Percentiles rank a stretch among this genome's conserved stretches.
These are phyloP conservation scores for Volucella inanis DNA, from an alignment of 2,888 invertebrate genomes.

Conservation along the genomic window DNA sequence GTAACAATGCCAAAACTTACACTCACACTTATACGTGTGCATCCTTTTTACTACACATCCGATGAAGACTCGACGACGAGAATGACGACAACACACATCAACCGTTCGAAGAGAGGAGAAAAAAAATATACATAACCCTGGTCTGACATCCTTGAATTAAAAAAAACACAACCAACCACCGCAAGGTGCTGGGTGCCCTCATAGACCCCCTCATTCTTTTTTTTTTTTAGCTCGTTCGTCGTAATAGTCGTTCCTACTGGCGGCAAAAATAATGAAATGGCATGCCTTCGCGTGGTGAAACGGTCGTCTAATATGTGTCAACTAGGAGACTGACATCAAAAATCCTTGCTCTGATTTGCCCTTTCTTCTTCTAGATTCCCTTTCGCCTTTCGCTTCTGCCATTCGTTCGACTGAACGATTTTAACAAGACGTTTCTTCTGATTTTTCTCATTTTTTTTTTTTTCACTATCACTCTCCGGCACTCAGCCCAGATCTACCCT, in stretches of 20 bases:
- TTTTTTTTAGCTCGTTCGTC: neutral
- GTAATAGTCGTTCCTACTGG: slow-evolving; percentile 9
- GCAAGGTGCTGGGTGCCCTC: neutral
- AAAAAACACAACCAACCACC: neutral
- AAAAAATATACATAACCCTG: neutral
- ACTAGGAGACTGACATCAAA: slow-evolving; percentile 72
- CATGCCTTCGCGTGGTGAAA: slow-evolving; percentile 65
- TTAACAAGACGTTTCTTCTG: slow-evolving; percentile 61
- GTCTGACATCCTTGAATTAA: slow-evolving; percentile 10
- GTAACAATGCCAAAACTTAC: slow-evolving; percentile 34
- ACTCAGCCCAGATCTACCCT: neutral
- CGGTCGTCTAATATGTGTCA: slow-evolving; percentile 75
- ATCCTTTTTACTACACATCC: slow-evolving; percentile 4
- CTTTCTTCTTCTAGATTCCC: neutral
- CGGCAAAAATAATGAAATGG: slow-evolving; percentile 65
- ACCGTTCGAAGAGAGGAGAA: slow-evolving; percentile 9
- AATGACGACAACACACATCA: slow-evolving; percentile 18
- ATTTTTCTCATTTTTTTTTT: slow-evolving; percentile 27
- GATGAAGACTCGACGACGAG: neutral
- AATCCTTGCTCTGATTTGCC: slow-evolving; percentile 70
- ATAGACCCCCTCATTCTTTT: neutral
- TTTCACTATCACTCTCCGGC: slow-evolving; percentile 15
- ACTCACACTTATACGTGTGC: neutral
- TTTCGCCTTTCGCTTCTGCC: slow-evolving; percentile 22
- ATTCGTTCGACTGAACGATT: slow-evolving; percentile 51